A percentile compares a stretch with the other conserved stretches of the same genome.
These are phyloP conservation scores for Artemisiospiza belli DNA, from an alignment of 2,113 vertebrate species.

Conservation along the genomic window DNA sequence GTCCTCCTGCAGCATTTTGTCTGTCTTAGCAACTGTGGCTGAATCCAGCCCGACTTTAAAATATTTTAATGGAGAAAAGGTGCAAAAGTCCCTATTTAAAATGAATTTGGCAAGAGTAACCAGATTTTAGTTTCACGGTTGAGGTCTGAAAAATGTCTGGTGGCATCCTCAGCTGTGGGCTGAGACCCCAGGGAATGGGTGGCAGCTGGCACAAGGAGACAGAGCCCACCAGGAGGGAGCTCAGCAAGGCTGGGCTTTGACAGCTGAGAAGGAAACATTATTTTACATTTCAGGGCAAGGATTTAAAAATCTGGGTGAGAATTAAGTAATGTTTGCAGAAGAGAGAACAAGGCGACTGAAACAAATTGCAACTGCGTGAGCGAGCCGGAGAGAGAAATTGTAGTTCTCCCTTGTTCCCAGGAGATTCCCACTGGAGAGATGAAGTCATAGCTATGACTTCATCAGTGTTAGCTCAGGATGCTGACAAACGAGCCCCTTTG, in stretches of 20 bases:
- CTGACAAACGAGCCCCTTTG: not conserved
- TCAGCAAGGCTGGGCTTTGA: not conserved
- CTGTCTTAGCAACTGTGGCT: not conserved
- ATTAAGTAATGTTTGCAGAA: constrained; percentile 36
- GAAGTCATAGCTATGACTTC: constrained; percentile 53
- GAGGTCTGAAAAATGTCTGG: not conserved
- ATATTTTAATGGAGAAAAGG: not conserved
- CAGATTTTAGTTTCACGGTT: not conserved
- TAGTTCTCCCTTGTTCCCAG: not conserved
- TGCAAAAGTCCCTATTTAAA: not conserved
- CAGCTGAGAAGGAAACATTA: not conserved
- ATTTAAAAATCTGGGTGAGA: constrained; percentile 22
- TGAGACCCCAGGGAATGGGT: not conserved
- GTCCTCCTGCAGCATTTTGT: not conserved
- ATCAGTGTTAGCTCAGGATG: constrained; percentile 5
- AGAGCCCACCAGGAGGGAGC: not conserved
- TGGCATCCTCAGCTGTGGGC: not conserved
- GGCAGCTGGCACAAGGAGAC: not conserved
- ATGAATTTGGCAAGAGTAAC: not conserved
- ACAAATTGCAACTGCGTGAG: not conserved
- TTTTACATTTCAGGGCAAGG: not conserved
- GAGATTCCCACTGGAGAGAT: constrained; percentile 26
- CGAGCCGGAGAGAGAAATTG: not conserved
- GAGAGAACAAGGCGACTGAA: not conserved
- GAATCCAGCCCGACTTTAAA: not conserved